Conservation (phyloP, 2,113 vertebrate species). For the Proteles cristata region DNA sequence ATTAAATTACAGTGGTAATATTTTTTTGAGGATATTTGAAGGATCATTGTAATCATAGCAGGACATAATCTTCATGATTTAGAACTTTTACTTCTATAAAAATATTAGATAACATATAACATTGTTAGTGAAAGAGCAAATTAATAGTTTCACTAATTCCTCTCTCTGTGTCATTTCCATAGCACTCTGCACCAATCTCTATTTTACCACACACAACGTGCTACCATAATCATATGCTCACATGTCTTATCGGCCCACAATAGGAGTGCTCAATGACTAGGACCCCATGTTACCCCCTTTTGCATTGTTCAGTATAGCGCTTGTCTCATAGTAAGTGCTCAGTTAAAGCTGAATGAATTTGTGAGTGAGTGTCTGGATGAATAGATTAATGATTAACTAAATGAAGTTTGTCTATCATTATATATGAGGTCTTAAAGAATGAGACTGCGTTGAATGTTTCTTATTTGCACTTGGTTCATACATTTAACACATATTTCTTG, state of each 20-base stretch:
- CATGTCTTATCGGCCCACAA: not conserved
- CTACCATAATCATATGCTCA: not conserved
- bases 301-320: not conserved
- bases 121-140: not conserved
- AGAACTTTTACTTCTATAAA: not conserved
- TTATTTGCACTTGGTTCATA: not conserved
- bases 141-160: not conserved
- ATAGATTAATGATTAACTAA: not conserved
- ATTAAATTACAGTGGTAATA: not conserved
- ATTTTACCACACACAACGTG: not conserved
- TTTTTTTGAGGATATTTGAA: not conserved
- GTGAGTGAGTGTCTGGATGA: not conserved
- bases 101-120: not conserved
- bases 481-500: not conserved
- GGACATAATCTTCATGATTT: not conserved
- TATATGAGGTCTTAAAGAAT: not conserved
- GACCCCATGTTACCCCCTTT: not conserved
- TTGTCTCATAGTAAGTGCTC: not conserved
- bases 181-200: not conserved
- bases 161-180: not conserved
- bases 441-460: not conserved
- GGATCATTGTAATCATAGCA: not conserved
- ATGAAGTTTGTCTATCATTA: not conserved
- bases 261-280: not conserved
- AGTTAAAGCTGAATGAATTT: not conserved